Evolutionary conservation across 2,888 invertebrate genomes (phyloP).

Genomic region (Tridacna gigas): DNA sequence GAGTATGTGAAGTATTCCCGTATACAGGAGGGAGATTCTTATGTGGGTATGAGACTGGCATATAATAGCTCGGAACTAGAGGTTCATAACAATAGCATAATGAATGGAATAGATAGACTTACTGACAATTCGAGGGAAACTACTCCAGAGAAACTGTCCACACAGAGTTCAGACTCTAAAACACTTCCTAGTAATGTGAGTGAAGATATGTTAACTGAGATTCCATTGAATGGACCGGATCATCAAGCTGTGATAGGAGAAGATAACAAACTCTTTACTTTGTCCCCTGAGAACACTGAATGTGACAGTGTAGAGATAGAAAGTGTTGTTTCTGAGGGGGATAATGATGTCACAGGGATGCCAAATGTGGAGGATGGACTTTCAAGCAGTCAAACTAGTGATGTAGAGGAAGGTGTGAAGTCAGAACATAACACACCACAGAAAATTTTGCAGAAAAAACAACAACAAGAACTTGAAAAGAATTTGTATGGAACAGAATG

Average conservation of each 20-base stretch:
- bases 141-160: constrained; percentile 76
- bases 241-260: constrained; percentile 84
- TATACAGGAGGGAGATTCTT: constrained; percentile 88
- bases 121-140: constrained; percentile 75
- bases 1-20: constrained; percentile 84
- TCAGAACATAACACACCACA: constrained; percentile 90
- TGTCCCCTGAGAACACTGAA: constrained; percentile 96
- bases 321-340: constrained; percentile 85
- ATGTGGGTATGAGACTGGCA: constrained; percentile 91
- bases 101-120: constrained; percentile 64
- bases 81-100: constrained; percentile 68
- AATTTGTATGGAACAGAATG: constrained; percentile 65
- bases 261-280: constrained; percentile 92
- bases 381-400: constrained; percentile 96
- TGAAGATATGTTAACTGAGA: constrained; percentile 83
- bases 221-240: constrained; percentile 85
- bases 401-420: constrained; percentile 88
- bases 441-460: constrained; percentile 86
- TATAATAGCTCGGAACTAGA: constrained; percentile 82
- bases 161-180: constrained; percentile 66
- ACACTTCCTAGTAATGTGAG: constrained; percentile 73
- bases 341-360: constrained; percentile 86
- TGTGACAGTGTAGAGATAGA: constrained; percentile 95
- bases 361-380: constrained; percentile 97
- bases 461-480: constrained; percentile 77